Evolutionary conservation across 2,888 invertebrate genomes (phyloP).

Genomic region (Theristus sp.): DNA sequence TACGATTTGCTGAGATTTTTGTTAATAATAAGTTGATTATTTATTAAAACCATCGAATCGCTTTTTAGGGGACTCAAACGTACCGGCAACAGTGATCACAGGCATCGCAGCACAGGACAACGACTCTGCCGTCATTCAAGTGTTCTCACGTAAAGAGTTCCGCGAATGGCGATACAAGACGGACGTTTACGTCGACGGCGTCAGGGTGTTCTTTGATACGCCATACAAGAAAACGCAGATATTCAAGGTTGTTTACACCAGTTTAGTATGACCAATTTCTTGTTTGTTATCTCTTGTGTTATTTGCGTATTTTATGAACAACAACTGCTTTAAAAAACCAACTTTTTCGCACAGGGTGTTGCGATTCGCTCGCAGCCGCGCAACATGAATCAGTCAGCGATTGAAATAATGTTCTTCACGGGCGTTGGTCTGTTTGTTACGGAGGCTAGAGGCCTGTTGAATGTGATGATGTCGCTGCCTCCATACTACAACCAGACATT

Average conservation of each 20-base stretch:
- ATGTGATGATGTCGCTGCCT: conserved; percentile 35
- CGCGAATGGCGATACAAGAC: conserved; percentile 73
- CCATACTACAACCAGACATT: conserved; percentile 45
- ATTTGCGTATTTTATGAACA: no score
- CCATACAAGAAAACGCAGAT: conserved; percentile 28
- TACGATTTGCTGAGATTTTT: neutral
- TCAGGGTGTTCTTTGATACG: conserved; percentile 66
- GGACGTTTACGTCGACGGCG: conserved; percentile 70
- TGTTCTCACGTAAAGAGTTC: conserved; percentile 56
- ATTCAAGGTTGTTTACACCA: neutral
- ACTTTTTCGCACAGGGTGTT: no score
- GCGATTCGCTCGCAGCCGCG: conserved; percentile 75
- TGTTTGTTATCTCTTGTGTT: no score
- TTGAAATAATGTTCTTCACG: conserved; percentile 78
- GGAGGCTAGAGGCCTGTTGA: conserved; percentile 67
- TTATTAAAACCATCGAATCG: neutral
- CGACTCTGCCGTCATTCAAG: conserved; percentile 61
- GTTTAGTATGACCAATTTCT: no score
- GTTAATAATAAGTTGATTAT: neutral
- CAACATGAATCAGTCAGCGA: conserved; percentile 76
- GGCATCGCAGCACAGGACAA: conserved; percentile 51
- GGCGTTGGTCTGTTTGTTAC: conserved; percentile 78
- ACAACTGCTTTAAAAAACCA: conserved; percentile 27
- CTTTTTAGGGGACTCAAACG: conserved; percentile 5
- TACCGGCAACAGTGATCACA: conserved; percentile 20